Evolutionary conservation across 2,113 vertebrate species (phyloP), one percentile per base, ranked within the genome.

Genomic region (Crotophaga sulcirostris): DNA sequence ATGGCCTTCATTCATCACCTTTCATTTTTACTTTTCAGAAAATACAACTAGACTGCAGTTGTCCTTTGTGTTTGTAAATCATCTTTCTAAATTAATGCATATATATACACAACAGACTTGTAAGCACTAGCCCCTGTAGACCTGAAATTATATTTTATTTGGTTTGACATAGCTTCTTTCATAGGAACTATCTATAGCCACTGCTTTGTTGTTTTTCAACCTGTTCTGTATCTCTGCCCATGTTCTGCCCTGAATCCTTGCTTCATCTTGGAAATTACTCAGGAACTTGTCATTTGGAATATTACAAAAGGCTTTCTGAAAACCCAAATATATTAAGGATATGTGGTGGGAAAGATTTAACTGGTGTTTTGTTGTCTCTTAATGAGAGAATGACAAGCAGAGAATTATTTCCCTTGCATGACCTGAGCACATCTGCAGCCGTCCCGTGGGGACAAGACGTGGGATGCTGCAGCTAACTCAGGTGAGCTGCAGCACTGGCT

Each of bases 141-240:
- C 56, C 45, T 86, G 45, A 88, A 90, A 60, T 73, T 93, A 63
- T 28, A 47, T 16, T 87, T 92, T 63, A 28, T 76, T 24, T 89
- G 33, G 4, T 93, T 90, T 91, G 67, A 64, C 36, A 75, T 31
- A 62, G 7, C 16, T 89, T 78, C 28, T 81, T 89, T 62, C 54
- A 69, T 10, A 86, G 55, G 33, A 94, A 29, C 82, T 93, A 62
- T 87, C 73, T 92, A 51, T 84, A 85, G 87, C 9, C 33, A 38
- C 33, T 63, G 21, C 16, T 92, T 76, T 78, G n/a, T 36, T 94
- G 28, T 87, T 96, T 96, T 96, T 76, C 82, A 90, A 28, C 69
- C 59, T 89, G 58, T 68, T 92, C 51, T 67, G 1, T 60, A 38
- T 84, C 56, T 74, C 60, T 81, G 29, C 7, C 70, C 1, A 3